These are phyloP conservation scores for Phytoseiulus persimilis DNA, from an alignment of 2,888 invertebrate species.

Conservation along the genomic window DNA sequence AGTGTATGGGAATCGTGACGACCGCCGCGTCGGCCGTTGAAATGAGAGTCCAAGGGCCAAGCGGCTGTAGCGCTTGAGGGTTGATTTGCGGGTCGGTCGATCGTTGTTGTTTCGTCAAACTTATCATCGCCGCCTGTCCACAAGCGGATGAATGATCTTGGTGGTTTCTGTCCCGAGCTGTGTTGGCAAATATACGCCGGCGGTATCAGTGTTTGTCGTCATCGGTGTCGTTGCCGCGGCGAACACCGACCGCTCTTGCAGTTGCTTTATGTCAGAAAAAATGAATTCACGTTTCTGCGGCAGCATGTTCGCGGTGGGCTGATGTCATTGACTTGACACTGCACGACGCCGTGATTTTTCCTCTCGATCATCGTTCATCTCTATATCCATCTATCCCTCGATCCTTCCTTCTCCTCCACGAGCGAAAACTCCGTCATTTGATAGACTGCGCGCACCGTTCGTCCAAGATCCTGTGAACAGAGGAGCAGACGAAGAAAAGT, in stretches of 20 bases:
- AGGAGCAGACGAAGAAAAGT: background rate
- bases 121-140: background rate
- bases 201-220: background rate
- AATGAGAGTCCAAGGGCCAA: no score
- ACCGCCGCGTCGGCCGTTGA: no score
- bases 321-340: background rate
- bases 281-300: background rate
- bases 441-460: background rate
- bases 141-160: background rate
- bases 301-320: background rate
- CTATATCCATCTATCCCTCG: background rate
- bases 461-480: background rate
- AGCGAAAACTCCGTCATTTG: background rate
- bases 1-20: no score
- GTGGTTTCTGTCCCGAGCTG: background rate
- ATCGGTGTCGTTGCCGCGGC: background rate
- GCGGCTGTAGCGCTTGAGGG: background rate
- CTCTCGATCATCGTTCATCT: background rate
- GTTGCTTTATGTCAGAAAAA: background rate
- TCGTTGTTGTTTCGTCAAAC: background rate
- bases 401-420: background rate
- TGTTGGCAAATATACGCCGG: background rate
- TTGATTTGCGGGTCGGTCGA: background rate
- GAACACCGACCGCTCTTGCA: background rate
- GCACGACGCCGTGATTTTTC: background rate